phyloP scores from a whole-genome alignment of 1,140 invertebrate genomes.

The Meteorus sp. region DNA sequence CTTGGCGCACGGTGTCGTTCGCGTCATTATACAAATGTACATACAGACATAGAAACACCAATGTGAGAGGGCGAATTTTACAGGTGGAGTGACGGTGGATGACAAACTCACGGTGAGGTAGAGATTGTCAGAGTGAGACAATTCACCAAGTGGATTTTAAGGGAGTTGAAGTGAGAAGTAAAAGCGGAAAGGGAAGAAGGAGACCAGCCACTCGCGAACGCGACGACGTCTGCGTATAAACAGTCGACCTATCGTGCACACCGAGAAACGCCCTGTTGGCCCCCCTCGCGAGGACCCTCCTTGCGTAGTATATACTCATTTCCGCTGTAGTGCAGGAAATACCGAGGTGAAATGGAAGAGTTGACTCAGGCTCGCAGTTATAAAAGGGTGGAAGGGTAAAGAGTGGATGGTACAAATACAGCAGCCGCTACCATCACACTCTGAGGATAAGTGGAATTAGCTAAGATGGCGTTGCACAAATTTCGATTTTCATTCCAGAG shows the following conservation, averaged over 20 bases:
- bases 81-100: no score
- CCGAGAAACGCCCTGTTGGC: conserved; percentile 31
- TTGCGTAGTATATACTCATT: background rate
- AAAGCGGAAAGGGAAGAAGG: conserved; percentile 11
- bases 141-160: no score
- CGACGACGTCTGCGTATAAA: conserved; percentile 35
- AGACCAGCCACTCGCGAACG: conserved; percentile 16
- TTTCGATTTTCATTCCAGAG: no score
- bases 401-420: background rate
- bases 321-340: no score
- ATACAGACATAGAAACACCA: conserved; percentile 58
- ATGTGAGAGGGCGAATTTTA: conserved; percentile 43
- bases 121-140: no score
- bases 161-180: conserved; percentile 14
- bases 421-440: background rate
- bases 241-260: conserved; percentile 20
- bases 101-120: no score
- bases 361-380: no score
- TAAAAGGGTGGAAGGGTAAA: no score
- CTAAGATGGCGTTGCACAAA: background rate
- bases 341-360: no score
- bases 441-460: background rate
- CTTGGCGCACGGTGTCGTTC: no score
- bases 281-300: conserved; percentile 24
- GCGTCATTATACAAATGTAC: conserved; percentile 51